Conservation (phyloP, 2,888 invertebrate genomes). For the Frankliniella intonsa region DNA sequence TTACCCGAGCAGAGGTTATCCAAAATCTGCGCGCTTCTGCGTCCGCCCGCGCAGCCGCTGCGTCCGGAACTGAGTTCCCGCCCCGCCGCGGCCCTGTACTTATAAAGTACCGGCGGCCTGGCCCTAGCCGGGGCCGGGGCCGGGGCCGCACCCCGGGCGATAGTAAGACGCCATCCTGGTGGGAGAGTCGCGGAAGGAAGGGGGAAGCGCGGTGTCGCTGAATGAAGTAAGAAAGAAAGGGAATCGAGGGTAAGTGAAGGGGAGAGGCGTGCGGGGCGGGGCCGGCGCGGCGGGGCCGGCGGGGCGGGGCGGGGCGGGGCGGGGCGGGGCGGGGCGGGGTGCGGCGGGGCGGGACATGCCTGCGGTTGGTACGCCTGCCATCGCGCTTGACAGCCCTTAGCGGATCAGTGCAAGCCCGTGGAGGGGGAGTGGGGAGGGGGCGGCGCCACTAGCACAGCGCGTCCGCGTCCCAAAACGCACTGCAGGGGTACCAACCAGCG, state of each 20-base stretch:
- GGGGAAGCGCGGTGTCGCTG: no score
- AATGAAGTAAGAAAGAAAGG: no score
- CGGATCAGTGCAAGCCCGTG: no score
- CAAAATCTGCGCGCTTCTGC: neutral
- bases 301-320: neutral
- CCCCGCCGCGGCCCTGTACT: neutral
- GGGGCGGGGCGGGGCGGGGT: neutral
- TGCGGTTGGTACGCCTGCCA: no score
- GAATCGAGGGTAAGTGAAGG: no score
- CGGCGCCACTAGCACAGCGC: no score
- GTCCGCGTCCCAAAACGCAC: no score
- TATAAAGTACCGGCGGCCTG: neutral
- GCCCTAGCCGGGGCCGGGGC: neutral
- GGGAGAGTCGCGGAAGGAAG: no score
- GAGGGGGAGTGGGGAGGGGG: no score
- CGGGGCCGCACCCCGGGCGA: neutral
- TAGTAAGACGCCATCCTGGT: neutral
- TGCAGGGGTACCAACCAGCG: no score
- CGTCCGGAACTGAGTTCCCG: neutral
- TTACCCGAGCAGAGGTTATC: neutral
- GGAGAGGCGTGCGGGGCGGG: neutral
- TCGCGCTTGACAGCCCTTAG: neutral
- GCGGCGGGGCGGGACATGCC: neutral
- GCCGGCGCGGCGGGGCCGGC: neutral
- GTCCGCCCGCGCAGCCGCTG: neutral